phyloP scores from a whole-genome alignment of 2,113 vertebrate species.

The Chaetorhynchus papuensis region DNA sequence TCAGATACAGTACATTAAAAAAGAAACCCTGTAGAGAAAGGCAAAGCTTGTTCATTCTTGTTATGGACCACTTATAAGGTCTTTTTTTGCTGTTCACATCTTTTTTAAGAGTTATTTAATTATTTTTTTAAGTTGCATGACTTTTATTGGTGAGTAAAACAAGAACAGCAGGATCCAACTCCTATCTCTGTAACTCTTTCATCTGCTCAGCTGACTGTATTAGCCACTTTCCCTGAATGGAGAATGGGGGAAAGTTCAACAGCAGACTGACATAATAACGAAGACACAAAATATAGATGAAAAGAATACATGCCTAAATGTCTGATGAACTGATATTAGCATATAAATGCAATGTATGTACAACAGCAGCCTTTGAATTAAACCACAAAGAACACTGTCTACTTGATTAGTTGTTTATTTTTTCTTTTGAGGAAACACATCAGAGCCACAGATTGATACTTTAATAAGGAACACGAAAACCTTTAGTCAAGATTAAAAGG shows the following conservation, averaged over 20 bases:
- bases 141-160: background rate
- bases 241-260: constrained; percentile 42
- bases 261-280: constrained; percentile 34
- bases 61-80: background rate
- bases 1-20: background rate
- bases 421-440: constrained; percentile 51
- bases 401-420: constrained; percentile 62
- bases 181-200: constrained; percentile 1
- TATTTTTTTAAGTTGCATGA: background rate
- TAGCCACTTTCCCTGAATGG: constrained; percentile 17
- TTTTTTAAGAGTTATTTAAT: background rate
- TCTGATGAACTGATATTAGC: constrained; percentile 31
- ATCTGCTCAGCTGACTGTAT: constrained; percentile 19
- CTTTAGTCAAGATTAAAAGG: constrained; percentile 56
- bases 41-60: background rate
- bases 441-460: constrained; percentile 45
- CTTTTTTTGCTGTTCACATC: background rate
- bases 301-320: constrained; percentile 41
- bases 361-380: constrained; percentile 52
- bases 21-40: background rate
- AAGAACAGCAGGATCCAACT: constrained; percentile 14
- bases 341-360: constrained; percentile 37
- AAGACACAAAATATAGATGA: constrained; percentile 41
- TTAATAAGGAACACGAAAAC: constrained; percentile 59
- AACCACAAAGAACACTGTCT: constrained; percentile 49